Conservation (phyloP, 2,888 invertebrate species). For the Meiosimyza platycephala region DNA sequence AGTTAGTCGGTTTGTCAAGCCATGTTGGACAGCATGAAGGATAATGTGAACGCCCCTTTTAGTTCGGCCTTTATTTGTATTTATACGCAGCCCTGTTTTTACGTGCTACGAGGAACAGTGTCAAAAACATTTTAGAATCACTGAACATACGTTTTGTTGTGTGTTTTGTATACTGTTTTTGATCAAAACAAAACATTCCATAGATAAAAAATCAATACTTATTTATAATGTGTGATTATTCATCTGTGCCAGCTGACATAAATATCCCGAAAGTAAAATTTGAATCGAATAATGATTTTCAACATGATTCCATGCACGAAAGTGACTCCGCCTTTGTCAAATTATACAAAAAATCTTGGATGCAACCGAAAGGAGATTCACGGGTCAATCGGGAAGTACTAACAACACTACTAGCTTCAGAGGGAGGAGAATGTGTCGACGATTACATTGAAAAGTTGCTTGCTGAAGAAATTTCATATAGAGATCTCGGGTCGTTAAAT, state of each 20-base stretch:
- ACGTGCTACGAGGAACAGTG: too few relatives aligned
- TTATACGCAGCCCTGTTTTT: too few relatives aligned
- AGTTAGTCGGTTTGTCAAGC: too few relatives aligned
- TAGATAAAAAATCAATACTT: too few relatives aligned
- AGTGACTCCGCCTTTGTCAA: conserved; percentile 54
- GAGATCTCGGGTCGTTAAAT: conserved; percentile 58
- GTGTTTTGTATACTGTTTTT: too few relatives aligned
- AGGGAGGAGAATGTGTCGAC: conserved; percentile 40
- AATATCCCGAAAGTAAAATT: conserved; percentile 49
- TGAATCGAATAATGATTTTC: conserved; percentile 52
- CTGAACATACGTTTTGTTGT: too few relatives aligned
- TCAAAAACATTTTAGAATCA: too few relatives aligned
- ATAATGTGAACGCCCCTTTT: too few relatives aligned
- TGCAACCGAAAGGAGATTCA: conserved; percentile 41
- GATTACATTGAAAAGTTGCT: conserved; percentile 53
- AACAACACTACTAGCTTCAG: conserved; percentile 45
- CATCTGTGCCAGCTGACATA: conserved; percentile 39
- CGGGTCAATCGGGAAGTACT: conserved; percentile 52
- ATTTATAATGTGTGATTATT: conserved; percentile 38
- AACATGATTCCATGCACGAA: conserved; percentile 47
- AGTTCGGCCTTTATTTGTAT: too few relatives aligned
- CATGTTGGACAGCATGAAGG: too few relatives aligned
- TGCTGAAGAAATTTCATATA: conserved; percentile 55
- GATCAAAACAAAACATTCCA: too few relatives aligned
- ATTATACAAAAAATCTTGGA: conserved; percentile 46